Conservation (phyloP, 2,113 vertebrate species). For the Nicator chloris region DNA sequence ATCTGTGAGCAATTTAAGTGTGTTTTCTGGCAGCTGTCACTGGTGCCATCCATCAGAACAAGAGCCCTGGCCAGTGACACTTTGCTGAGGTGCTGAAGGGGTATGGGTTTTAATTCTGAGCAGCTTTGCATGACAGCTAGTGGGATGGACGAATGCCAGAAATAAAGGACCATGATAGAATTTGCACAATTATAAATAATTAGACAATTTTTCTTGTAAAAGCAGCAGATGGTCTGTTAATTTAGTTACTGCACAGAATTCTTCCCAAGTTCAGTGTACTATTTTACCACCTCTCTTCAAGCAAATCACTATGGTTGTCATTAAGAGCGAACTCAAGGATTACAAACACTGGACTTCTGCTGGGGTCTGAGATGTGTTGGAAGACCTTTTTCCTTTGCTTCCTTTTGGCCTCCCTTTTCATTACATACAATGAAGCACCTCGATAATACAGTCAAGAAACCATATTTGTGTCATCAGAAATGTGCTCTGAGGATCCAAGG, state of each 20-base stretch:
- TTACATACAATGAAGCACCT: background rate
- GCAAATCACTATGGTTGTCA: background rate
- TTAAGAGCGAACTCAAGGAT: background rate
- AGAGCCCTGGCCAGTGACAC: background rate
- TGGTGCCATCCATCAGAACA: constrained; percentile 58
- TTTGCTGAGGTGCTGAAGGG: constrained; percentile 54
- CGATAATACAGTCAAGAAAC: background rate
- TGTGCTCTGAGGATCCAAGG: background rate
- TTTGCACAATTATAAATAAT: constrained; percentile 1
- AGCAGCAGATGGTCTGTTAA: background rate
- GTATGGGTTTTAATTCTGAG: constrained; percentile 63
- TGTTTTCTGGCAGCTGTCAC: constrained; percentile 63
- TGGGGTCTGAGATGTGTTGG: background rate
- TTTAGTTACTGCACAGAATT: background rate
- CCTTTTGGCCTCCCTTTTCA: background rate
- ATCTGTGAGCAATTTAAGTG: constrained; percentile 37
- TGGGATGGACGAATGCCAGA: constrained; percentile 42
- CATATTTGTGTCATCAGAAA: background rate
- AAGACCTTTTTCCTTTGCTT: background rate
- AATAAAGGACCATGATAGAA: background rate
- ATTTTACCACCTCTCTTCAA: background rate
- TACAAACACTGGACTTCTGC: background rate
- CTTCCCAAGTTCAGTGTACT: background rate
- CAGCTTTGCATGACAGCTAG: constrained; percentile 27
- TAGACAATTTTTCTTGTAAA: background rate